Evolutionary conservation across 2,888 invertebrate species (phyloP), one percentile per base, ranked within the genome.

Genomic region (Eupeodes luniger): DNA sequence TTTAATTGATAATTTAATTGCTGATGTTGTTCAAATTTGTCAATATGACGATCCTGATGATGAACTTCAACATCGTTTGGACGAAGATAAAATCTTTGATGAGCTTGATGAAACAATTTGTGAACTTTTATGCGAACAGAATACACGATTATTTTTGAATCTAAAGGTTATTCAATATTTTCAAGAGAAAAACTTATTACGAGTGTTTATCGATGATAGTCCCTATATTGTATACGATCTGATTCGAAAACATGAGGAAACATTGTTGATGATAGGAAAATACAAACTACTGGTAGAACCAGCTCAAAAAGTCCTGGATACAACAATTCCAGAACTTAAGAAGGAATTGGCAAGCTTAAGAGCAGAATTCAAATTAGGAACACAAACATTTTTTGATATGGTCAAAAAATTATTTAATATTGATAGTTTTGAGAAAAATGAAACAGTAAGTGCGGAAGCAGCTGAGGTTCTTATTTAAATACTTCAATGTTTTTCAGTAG

Each of bases 121-220:
- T 2, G 16, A 89, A 0, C 61, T 81, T 0, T 82, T 90, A 7
- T 16, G 79, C 0, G 91, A 90, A 27, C 90, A 90, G 16, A 90
- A 79, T n/a, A 53, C 79, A 0, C 75, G 87, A 4, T 14, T 59
- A 4, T 90, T 91, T 67, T 81, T 93, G 0, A 91, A 91, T 83
- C 74, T 90, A 0, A 92, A 92, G 55, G 64, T 90, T 6, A 57
- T 77, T 4, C 92, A 92, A 0, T 91, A 91, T 81, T 93, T 89
- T 70, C 91, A 91, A 2, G 91, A 92, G 0, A 81, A 89, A 49
- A 91, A 89, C 40, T 89, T 90, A 36, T 44, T 19, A 5, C 91
- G 93, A 1, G 87, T 87, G 0, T 86, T 93, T 7, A 7, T 14
- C 0, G 90, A 90, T 7, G 91, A 91, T 78, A 89, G 72, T 70